These are phyloP conservation scores for Tupiocoris notatus DNA, from an alignment of 2,888 invertebrate genomes.

Conservation along the genomic window DNA sequence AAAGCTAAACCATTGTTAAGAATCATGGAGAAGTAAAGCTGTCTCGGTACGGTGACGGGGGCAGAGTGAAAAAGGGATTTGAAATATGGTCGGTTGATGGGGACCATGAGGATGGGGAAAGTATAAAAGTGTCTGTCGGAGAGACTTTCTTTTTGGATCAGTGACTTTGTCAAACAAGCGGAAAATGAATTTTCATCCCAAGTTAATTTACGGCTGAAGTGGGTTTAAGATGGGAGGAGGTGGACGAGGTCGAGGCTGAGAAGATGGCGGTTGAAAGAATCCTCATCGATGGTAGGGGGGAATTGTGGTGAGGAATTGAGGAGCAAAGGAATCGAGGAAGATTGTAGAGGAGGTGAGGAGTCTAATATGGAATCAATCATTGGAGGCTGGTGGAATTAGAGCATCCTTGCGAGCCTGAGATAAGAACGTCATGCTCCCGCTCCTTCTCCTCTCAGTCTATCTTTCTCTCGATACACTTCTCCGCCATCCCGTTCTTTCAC, in stretches of 20 bases:
- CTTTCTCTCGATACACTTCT: no score
- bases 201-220: slow-evolving; percentile 49
- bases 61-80: no score
- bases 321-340: slow-evolving; percentile 39
- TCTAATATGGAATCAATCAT: slow-evolving; percentile 48
- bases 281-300: neutral
- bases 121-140: slow-evolving; percentile 33
- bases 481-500: no score
- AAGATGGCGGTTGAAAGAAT: neutral
- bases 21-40: no score
- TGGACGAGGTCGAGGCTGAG: no score
- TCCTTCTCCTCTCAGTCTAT: neutral
- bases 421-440: slow-evolving; percentile 33
- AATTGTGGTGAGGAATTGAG: slow-evolving; percentile 24
- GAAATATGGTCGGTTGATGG: no score
- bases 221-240: neutral
- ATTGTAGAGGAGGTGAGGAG: slow-evolving; percentile 35
- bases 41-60: no score
- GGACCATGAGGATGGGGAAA: slow-evolving; percentile 6
- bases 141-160: slow-evolving; percentile 35
- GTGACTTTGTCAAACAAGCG: slow-evolving; percentile 48
- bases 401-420: slow-evolving; percentile 44
- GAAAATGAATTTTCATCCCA: slow-evolving; percentile 50
- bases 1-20: no score
- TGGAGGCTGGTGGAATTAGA: slow-evolving; percentile 45